Conservation (phyloP, 2,797 vertebrate genomes). For the Ispidina lecontei region DNA sequence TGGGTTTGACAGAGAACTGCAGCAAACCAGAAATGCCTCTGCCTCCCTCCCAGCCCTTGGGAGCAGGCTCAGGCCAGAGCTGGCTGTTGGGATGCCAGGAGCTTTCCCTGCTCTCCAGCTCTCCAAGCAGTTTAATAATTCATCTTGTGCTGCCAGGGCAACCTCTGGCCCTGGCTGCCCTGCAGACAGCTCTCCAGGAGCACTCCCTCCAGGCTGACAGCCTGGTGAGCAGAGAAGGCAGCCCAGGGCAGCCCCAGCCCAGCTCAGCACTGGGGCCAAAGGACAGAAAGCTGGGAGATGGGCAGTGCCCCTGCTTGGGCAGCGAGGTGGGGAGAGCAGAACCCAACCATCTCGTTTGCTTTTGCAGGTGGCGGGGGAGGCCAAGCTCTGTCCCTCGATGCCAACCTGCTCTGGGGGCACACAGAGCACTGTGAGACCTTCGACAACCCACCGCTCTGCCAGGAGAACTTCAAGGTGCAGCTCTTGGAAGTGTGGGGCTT, state of each 20-base stretch:
- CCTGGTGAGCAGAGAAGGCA: background rate
- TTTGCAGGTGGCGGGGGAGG: slow-evolving; percentile 84
- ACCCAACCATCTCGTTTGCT: background rate
- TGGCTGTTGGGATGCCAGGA: background rate
- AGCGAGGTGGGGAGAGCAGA: background rate
- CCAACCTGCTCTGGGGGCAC: slow-evolving; percentile 78
- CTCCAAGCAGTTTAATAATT: background rate
- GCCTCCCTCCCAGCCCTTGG: background rate
- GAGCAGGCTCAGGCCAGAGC: background rate
- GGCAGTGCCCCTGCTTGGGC: background rate
- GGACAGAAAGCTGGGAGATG: background rate
- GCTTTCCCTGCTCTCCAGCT: background rate
- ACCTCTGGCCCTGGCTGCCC: background rate
- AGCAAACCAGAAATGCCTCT: background rate
- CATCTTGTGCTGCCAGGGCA: background rate
- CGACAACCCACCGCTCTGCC: slow-evolving; percentile 85
- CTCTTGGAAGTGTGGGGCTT: slow-evolving; percentile 89
- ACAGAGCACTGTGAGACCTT: slow-evolving; percentile 86
- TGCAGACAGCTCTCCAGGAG: background rate
- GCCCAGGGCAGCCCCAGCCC: background rate
- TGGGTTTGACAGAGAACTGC: fast-evolving
- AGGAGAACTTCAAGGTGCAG: slow-evolving; percentile 85
- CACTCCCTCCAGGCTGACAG: background rate
- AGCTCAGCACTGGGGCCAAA: background rate
- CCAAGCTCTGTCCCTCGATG: slow-evolving; percentile 79